Evolutionary conservation across 1,140 invertebrate genomes (phyloP), one percentile per base, ranked within the genome.

Genomic region (Drosophila athabasca): DNA sequence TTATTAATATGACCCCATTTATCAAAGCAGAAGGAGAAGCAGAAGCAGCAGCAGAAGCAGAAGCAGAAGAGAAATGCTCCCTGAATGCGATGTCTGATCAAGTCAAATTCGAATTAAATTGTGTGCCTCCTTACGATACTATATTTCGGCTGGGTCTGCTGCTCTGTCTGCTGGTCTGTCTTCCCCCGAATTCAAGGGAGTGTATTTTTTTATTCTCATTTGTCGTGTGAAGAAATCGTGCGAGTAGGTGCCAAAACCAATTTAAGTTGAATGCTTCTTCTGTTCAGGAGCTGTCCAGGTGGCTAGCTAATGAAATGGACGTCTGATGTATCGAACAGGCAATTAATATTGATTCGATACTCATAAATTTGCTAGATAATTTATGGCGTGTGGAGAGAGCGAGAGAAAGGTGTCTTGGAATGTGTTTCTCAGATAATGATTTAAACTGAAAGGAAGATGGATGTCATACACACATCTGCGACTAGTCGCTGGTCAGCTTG

Each of bases 1-100:
- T 88, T 85, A 87, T 85, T 87, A 88, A 87, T 87, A 88, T 62
- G 75, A 57, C 26, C 62, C 83, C 76, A 78, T 88, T 87, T 69
- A 76, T 81, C 74, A 54, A 65, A 35, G 72, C 44, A 65, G 44
- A 62, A 43, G 60, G 45, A 31, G 45, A 57, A 44, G 17, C 17
- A 19, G 17, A 1, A 19, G 17, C 17, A 19, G 17, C 0, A 19
- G 17, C 17, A 19, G 17, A 19, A 19, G 17, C n/a, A n/a, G n/a
- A n/a, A n/a, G n/a, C 35, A 61, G 22, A 45, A 43, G 62, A 76
- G 62, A 76, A 76, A 45, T 35, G 9, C 8, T 62, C 67, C 71
- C 49, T 75, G 71, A 66, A 55, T 68, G 72, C 62, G 49, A 75
- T 75, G 71, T 43, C 53, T 59, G 44, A 58, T 75, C 71, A 66